Evolutionary conservation across 2,888 invertebrate species (phyloP).

Genomic region (Gerris lacustris): DNA sequence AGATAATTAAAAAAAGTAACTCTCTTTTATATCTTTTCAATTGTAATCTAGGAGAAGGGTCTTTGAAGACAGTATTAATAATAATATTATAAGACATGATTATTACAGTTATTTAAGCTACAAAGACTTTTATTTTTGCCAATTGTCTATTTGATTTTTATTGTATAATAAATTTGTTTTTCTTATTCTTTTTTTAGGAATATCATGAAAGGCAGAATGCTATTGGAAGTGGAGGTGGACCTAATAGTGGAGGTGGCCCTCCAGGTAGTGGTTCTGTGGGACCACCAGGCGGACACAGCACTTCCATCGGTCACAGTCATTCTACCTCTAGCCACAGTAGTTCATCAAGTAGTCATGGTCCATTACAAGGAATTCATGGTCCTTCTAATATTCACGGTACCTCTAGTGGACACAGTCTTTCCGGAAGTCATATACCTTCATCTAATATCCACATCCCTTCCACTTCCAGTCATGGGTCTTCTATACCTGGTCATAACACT

Average conservation of each 20-base stretch:
- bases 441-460: background rate
- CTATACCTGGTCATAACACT: no score
- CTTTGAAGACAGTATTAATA: no score
- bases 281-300: background rate
- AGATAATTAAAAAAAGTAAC: no score
- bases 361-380: background rate
- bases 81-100: no score
- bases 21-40: no score
- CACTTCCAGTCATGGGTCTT: background rate
- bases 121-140: no score
- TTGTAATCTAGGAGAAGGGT: no score
- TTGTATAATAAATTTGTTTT: no score
- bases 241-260: background rate
- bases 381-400: background rate
- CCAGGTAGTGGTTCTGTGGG: background rate
- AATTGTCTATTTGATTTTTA: no score
- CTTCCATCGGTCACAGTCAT: background rate
- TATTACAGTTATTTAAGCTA: no score
- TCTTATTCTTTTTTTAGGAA: conserved; percentile 22
- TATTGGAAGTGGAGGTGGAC: background rate
- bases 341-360: background rate
- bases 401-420: background rate
- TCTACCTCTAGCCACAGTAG: background rate
- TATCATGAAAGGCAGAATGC: conserved; percentile 26
- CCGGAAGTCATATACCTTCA: no score